Evolutionary conservation across 2,113 vertebrate species (phyloP).

Genomic region (Pterophyllum scalare): DNA sequence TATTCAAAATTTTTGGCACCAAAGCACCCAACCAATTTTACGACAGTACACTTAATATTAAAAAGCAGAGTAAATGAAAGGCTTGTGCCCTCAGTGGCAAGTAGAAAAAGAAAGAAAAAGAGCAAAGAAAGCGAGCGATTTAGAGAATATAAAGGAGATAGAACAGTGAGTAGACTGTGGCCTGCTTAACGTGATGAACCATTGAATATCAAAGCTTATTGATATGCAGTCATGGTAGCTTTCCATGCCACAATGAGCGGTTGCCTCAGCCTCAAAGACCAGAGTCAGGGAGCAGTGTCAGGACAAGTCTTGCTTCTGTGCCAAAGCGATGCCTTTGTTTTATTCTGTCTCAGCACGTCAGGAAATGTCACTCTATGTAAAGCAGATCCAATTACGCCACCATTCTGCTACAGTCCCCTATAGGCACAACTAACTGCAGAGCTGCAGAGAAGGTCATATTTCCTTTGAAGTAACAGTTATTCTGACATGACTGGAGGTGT

Average conservation of each 20-base stretch:
- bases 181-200: background rate
- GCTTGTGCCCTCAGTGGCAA: background rate
- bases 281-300: conserved; percentile 27
- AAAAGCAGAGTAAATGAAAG: background rate
- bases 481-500: background rate
- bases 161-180: background rate
- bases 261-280: background rate
- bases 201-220: conserved; percentile 21
- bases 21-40: background rate
- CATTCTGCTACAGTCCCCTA: background rate
- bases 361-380: conserved; percentile 39
- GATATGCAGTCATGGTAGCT: conserved; percentile 12
- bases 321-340: conserved; percentile 25
- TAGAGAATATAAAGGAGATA: background rate
- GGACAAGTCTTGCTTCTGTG: conserved; percentile 15
- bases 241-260: background rate
- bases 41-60: background rate
- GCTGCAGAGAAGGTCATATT: background rate
- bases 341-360: conserved; percentile 31
- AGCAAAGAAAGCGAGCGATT: background rate
- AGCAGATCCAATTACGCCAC: conserved; percentile 8
- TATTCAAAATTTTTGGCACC: background rate
- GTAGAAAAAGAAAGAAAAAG: background rate
- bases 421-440: background rate
- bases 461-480: conserved; percentile 12